Evolutionary conservation across 1,140 invertebrate species (phyloP).

Genomic region (Bilobella aurantiaca): DNA sequence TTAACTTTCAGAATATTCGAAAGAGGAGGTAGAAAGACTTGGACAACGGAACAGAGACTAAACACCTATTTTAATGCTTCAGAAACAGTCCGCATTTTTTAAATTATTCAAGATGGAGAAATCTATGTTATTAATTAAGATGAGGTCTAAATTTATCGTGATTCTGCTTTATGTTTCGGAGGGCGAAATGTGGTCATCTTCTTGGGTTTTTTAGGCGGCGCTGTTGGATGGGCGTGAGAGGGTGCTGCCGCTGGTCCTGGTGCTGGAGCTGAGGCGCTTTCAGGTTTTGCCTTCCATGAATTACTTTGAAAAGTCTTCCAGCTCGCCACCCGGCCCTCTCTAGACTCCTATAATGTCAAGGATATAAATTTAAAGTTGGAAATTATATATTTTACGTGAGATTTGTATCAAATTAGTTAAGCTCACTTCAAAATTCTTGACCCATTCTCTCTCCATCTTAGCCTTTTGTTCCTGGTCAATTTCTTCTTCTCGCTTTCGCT

Average conservation of each 20-base stretch:
- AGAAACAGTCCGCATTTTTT: too few species aligned
- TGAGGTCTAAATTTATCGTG: slow-evolving; percentile 37
- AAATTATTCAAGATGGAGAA: neutral
- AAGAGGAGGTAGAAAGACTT: too few species aligned
- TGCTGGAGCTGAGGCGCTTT: slow-evolving; percentile 46
- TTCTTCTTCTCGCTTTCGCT: slow-evolving; percentile 87
- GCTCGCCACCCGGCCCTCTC: slow-evolving; percentile 85
- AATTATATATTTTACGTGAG: slow-evolving; percentile 1
- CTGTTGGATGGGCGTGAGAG: too few species aligned
- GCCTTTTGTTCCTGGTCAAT: slow-evolving; percentile 81
- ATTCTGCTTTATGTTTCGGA: slow-evolving; percentile 91
- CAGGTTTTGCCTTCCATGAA: slow-evolving; percentile 46
- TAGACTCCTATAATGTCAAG: slow-evolving; percentile 60
- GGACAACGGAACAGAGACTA: too few species aligned
- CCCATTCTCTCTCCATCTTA: slow-evolving; percentile 85
- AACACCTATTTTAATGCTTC: too few species aligned
- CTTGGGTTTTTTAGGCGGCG: slow-evolving; percentile 55
- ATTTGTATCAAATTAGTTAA: neutral
- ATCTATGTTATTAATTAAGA: neutral
- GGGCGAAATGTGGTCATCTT: slow-evolving; percentile 75
- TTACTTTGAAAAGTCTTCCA: slow-evolving; percentile 84
- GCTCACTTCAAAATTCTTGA: slow-evolving; percentile 88
- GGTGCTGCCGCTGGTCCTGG: neutral
- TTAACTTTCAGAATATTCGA: too few species aligned
- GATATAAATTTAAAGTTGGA: neutral